Conservation (phyloP, 2,113 vertebrate genomes). For the Porphyrio hochstetteri region DNA sequence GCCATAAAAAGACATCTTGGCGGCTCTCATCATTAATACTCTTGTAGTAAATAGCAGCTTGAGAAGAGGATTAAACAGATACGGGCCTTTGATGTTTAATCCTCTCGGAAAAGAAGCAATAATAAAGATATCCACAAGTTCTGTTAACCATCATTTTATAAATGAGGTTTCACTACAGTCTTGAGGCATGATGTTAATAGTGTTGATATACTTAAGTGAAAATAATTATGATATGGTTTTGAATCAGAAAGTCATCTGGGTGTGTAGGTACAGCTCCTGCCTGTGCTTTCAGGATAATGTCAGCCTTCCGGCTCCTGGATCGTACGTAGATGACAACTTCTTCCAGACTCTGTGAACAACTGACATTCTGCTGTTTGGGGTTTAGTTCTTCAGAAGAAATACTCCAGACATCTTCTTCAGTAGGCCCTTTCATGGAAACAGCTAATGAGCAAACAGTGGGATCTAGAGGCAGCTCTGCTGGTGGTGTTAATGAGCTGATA, state of each 20-base stretch:
- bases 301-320: neutral
- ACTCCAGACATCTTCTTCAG: neutral
- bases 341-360: neutral
- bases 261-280: neutral
- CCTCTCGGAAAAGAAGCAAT: neutral
- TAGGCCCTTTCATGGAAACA: neutral
- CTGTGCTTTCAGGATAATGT: neutral
- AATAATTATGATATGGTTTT: neutral
- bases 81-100: neutral
- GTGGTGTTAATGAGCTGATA: neutral
- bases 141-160: neutral
- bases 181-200: neutral
- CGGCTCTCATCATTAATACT: neutral
- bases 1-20: neutral
- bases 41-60: neutral
- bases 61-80: neutral
- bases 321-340: neutral
- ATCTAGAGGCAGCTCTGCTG: neutral
- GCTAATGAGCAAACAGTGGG: neutral
- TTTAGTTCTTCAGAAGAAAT: neutral
- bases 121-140: neutral
- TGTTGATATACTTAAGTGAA: neutral
- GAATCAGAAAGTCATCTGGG: neutral
- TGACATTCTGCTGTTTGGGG: neutral
- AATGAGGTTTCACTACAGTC: neutral